A percentile compares a stretch with the other conserved stretches of the same genome.
Evolutionary conservation across 2,797 vertebrate genomes (phyloP).

Genomic region (Helarctos malayanus): DNA sequence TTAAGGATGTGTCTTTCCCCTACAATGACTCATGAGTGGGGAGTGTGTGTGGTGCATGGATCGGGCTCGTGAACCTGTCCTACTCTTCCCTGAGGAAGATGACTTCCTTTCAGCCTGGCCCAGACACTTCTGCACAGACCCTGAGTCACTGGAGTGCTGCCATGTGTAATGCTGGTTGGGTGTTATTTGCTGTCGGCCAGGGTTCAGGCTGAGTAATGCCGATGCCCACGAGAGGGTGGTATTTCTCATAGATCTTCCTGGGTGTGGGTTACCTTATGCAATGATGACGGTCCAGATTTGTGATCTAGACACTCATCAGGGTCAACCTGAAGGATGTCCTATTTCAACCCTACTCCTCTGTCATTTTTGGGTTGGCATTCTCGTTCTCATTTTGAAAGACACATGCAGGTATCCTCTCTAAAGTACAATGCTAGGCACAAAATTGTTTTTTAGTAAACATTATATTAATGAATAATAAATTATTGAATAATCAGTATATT

Average conservation of each 20-base stretch:
- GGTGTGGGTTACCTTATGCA: background rate
- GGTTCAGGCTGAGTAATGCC: background rate
- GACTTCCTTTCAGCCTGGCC: background rate
- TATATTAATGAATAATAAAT: background rate
- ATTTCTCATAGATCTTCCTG: background rate
- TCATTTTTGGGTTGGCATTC: background rate
- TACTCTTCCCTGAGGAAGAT: background rate
- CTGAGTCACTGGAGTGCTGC: background rate
- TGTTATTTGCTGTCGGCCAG: background rate
- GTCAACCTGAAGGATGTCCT: background rate
- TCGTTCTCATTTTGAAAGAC: constrained; percentile 12
- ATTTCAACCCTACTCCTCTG: background rate
- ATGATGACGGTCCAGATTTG: background rate
- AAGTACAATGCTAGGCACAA: background rate
- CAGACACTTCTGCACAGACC: background rate
- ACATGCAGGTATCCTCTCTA: background rate
- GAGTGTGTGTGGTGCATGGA: background rate
- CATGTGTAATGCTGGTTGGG: background rate
- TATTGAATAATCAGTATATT: background rate
- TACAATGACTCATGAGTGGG: background rate
- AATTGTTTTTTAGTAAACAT: background rate
- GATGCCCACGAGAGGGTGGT: background rate
- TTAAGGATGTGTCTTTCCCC: background rate
- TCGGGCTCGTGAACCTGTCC: background rate
- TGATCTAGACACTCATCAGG: background rate